Evolutionary conservation across 2,113 vertebrate species (phyloP).

Genomic region (Austrofundulus limnaeus): DNA sequence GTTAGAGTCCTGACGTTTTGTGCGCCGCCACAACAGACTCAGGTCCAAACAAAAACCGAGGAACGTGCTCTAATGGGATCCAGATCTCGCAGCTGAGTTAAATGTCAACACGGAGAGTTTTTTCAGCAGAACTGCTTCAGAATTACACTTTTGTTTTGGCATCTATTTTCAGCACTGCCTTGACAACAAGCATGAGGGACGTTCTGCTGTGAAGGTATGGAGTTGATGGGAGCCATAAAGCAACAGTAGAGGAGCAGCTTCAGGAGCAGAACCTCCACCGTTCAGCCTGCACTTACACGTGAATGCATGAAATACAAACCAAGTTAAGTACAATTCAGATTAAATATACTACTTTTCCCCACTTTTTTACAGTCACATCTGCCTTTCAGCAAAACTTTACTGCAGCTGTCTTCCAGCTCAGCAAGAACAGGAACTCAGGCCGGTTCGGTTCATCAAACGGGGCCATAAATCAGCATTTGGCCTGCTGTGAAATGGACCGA

Average conservation of each 20-base stretch:
- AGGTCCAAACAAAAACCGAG: slow-evolving; percentile 4
- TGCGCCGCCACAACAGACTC: not conserved
- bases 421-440: slow-evolving; percentile 6
- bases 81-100: not conserved
- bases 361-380: not conserved
- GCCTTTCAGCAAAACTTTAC: not conserved
- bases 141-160: slow-evolving; percentile 1
- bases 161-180: not conserved
- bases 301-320: not conserved
- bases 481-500: slow-evolving; percentile 18
- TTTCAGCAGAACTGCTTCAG: not conserved
- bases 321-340: not conserved
- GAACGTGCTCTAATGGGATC: not conserved
- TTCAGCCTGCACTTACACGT: too few relatives aligned
- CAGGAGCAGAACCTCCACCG: too few relatives aligned
- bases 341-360: not conserved
- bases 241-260: not conserved
- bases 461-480: slow-evolving; percentile 11
- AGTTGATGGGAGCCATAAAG: not conserved
- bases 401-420: not conserved
- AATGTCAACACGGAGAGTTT: slow-evolving; percentile 9
- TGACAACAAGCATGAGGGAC: not conserved
- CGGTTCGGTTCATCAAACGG: slow-evolving; percentile 2
- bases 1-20: not conserved
- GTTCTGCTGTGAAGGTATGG: not conserved